Evolutionary conservation across 2,888 invertebrate genomes (phyloP), one percentile per base, ranked within the genome.

Genomic region (Drosophila nigritarsus): DNA sequence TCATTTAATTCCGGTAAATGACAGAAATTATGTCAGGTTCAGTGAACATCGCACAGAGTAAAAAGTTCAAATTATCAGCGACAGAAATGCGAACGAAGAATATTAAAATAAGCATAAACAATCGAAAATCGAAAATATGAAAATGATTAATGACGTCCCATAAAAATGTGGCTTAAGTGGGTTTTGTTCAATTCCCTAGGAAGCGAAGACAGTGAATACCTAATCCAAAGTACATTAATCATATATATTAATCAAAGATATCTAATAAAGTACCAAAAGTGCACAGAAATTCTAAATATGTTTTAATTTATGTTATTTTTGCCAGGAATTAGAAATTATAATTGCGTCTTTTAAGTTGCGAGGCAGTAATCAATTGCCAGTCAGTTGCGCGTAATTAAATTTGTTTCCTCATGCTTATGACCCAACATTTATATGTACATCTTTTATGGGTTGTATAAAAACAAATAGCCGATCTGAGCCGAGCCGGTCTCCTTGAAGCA

Each of bases 1-100:
- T 73, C 32, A 56, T 48, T 75, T 55, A 56, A 51, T 65, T 34
- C 48, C 60, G 34, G 42, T n/a, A 56, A 75, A 60, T 29, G 29
- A 1, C 30, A 11, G 15, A 20, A 6, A 30, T 20, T 9, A 20
- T 65, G 54, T 55, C 80, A 60, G 56, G 67, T 20, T 63, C 55
- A 53, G 60, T 40, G 48, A 45, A 34, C 40, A 55, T 9, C 9
- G 18, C 15, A 15, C 6, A 15, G 8, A 8, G 24, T 24, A 24
- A 60, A 69, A 58, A 27, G 30, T 73, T 55, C 38, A 50, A 34
- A 40, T 48, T 49, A 30, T 36, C 60, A 38, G 20, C 15, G n/a
- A n/a, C 6, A 6, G 18, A 13, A 34, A 29, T 1, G 13, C 27
- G 49, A 32, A 30, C 13, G 13, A 40, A 11, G 30, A 24, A 58